A percentile compares a stretch with the other conserved stretches of the same genome.
phyloP scores from a whole-genome alignment of 2,888 invertebrate genomes.

The Dicycla oo region DNA sequence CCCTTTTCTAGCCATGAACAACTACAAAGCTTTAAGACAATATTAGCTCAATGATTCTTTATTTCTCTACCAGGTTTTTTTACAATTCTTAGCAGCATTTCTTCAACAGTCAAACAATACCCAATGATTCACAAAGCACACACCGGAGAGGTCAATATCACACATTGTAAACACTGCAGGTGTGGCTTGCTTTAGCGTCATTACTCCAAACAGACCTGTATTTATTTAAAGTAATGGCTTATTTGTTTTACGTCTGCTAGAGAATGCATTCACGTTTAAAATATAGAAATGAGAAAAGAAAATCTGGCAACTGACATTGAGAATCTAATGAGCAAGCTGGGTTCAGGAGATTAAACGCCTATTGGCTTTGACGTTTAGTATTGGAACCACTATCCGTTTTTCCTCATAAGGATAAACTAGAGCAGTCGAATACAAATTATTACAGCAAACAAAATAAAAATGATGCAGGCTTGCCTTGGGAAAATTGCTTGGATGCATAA shows the following conservation, averaged over 20 bases:
- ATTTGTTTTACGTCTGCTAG: conserved; percentile 36
- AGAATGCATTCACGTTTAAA: conserved; percentile 2
- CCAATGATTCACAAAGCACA: conserved; percentile 39
- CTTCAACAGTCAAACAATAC: conserved; percentile 7
- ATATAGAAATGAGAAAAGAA: neutral
- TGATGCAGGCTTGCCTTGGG: neutral
- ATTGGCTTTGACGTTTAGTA: neutral
- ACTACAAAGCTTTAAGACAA: neutral
- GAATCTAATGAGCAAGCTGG: neutral
- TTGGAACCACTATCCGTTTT: neutral
- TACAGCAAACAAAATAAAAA: neutral
- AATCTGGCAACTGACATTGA: neutral
- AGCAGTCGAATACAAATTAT: neutral
- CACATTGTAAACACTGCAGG: conserved; percentile 39
- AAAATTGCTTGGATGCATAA: neutral
- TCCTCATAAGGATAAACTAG: neutral
- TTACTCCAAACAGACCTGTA: conserved; percentile 43
- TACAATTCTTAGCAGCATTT: neutral
- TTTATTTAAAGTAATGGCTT: conserved; percentile 37
- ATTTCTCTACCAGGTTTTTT: neutral
- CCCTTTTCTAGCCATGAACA: neutral
- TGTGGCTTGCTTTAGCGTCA: conserved; percentile 25
- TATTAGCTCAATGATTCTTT: neutral
- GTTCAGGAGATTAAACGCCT: neutral
- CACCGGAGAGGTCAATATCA: conserved; percentile 54